Percentiles rank a stretch among this genome's conserved stretches.
Evolutionary conservation across 2,888 invertebrate species (phyloP).

Genomic region (Protodeltote pygarga): DNA sequence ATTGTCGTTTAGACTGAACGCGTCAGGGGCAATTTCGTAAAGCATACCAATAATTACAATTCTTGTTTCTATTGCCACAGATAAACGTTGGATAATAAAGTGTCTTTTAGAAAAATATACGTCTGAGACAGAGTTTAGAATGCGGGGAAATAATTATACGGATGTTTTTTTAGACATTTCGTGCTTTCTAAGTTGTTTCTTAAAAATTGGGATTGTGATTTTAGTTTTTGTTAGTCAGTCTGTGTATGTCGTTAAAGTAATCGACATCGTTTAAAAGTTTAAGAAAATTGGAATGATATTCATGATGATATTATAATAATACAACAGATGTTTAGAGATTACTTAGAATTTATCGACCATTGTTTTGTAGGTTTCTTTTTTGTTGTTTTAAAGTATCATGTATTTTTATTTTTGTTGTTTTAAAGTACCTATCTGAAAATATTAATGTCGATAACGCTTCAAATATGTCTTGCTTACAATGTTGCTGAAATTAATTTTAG

Average conservation of each 20-base stretch:
- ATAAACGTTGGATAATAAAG: constrained; percentile 82
- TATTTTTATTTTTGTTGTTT: not conserved
- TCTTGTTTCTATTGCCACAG: constrained; percentile 80
- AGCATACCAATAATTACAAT: constrained; percentile 68
- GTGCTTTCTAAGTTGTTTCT: constrained; percentile 47
- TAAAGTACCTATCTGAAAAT: not conserved
- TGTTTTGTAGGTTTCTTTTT: constrained; percentile 32
- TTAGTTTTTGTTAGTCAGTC: constrained; percentile 42
- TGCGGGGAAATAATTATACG: constrained; percentile 64
- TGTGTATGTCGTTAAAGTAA: constrained; percentile 51
- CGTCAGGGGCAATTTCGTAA: constrained; percentile 76
- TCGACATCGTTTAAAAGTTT: constrained; percentile 38
- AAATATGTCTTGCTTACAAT: constrained; percentile 34
- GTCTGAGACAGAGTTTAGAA: constrained; percentile 57
- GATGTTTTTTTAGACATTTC: constrained; percentile 62
- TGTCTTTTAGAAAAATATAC: constrained; percentile 85
- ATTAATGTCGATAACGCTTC: constrained; percentile 3
- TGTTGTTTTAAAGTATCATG: not conserved
- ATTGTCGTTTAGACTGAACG: constrained; percentile 74
- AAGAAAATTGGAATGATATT: constrained; percentile 29
- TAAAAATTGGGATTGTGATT: constrained; percentile 42
- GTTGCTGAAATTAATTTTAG: constrained; percentile 55
- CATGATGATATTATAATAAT: constrained; percentile 36
- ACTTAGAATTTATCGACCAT: constrained; percentile 22
- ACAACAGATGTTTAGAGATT: constrained; percentile 35